Base-by-base conservation (phyloP, 1,140 invertebrate genomes). In the Muscidifurax raptorellus region DNA sequence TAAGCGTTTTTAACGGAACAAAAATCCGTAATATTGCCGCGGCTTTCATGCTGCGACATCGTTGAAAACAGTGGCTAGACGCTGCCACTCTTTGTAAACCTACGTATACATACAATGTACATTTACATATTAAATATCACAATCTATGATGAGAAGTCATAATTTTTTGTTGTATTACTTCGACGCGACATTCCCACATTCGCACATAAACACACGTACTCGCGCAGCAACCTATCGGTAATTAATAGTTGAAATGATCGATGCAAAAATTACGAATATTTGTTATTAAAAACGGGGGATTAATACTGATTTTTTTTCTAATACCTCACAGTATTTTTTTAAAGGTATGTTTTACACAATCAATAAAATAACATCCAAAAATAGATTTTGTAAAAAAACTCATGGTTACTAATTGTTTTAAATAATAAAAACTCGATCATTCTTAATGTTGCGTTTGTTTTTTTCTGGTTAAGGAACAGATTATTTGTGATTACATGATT, bases 141-240 rank as follows among this genome's bases (percentile, higher is more conserved):
- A 91, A 91, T 91, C 89, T 90, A 91, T 89, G 87, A 91, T 90
- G 88, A 90, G 87, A 90, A 87, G 85, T 88, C 75, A 84, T 84
- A 71, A 85, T 67, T 82, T 40, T 85, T 77, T 64, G 30, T 77
- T 67, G 44, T 80, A 82, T 80, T 85, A 80, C 59, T 69, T 77
- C 79, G 84, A 82, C 84, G 76, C 81, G 69, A 28, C 40, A 47
- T 69, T 78, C 32, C 18, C 67, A 74, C 76, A 83, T 64, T 44
- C 36, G 69, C 47, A 59, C 81, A 47, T 28, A 71, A 30, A 59
- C 86, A 69, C 66, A 52, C 81, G 74, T 69, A 80, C 40, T 59
- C 67, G 15, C 59, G 66, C 66, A 88, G 72, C 81, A 85, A 88
- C 75, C 79, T 77, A 81, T 86, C 83, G 84, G 77, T 87, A 89